These are phyloP conservation scores for Brachionus plicatilis DNA, from an alignment of 1,140 invertebrate genomes.

Conservation along the genomic window DNA sequence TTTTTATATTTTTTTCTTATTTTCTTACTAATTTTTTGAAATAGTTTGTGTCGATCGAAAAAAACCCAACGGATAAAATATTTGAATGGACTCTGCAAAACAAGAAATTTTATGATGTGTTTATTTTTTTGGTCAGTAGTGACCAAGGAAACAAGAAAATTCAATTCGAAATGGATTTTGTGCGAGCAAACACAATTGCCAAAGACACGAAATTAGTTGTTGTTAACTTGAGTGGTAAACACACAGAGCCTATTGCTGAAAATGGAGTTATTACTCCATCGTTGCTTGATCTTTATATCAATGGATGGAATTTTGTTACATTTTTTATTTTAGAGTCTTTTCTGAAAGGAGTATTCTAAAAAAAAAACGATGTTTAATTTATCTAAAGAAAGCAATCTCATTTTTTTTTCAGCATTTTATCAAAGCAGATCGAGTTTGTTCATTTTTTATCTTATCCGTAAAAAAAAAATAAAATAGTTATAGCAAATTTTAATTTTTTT, in stretches of 20 bases:
- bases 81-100: slow-evolving; percentile 31
- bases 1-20: background rate
- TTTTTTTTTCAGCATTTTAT: background rate
- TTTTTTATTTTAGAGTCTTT: background rate
- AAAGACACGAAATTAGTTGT: background rate
- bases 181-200: slow-evolving; percentile 6
- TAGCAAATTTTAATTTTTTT: background rate
- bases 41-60: slow-evolving; percentile 20
- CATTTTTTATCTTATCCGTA: background rate
- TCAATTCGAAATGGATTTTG: slow-evolving; percentile 18
- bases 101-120: slow-evolving; percentile 6
- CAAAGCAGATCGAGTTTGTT: background rate
- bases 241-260: background rate
- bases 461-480: background rate
- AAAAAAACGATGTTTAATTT: background rate
- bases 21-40: background rate
- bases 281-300: background rate
- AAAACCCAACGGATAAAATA: slow-evolving; percentile 26
- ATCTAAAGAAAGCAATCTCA: background rate
- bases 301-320: slow-evolving; percentile 23
- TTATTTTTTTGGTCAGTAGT: background rate
- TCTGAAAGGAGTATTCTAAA: background rate
- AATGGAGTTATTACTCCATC: background rate
- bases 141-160: background rate
- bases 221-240: slow-evolving; percentile 1